A percentile compares a stretch with the other conserved stretches of the same genome.
These are phyloP conservation scores for Adelphocoris suturalis DNA, from an alignment of 2,888 invertebrate species.

Conservation along the genomic window DNA sequence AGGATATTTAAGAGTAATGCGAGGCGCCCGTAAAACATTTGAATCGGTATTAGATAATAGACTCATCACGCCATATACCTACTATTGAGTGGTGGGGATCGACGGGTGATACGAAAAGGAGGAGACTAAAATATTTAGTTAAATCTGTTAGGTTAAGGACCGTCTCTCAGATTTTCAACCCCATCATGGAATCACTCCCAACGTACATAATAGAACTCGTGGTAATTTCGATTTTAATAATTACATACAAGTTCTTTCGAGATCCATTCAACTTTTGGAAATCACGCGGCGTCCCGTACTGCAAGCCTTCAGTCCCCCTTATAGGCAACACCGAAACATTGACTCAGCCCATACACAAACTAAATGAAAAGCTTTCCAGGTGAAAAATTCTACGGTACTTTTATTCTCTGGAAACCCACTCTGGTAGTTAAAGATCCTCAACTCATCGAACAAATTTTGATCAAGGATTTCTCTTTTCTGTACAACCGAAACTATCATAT, in stretches of 20 bases:
- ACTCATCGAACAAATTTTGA: slow-evolving; percentile 44
- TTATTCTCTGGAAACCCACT: slow-evolving; percentile 42
- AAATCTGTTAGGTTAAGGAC: too few relatives aligned
- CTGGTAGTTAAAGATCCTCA: slow-evolving; percentile 57
- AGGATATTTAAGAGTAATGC: too few relatives aligned
- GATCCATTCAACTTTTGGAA: slow-evolving; percentile 55
- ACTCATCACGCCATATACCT: too few relatives aligned
- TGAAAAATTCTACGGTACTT: slow-evolving; percentile 49
- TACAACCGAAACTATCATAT: slow-evolving; percentile 39
- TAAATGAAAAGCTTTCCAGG: slow-evolving; percentile 1
- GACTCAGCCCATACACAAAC: not conserved
- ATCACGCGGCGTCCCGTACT: slow-evolving; percentile 24
- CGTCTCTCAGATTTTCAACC: too few relatives aligned
- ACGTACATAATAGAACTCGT: too few relatives aligned
- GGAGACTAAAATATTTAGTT: too few relatives aligned
- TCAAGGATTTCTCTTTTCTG: slow-evolving; percentile 56
- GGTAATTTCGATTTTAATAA: not conserved
- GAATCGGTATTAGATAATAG: too few relatives aligned
- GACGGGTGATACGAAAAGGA: too few relatives aligned
- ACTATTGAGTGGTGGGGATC: too few relatives aligned
- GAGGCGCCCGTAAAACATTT: too few relatives aligned
- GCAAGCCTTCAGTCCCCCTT: not conserved
- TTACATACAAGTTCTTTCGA: not conserved
- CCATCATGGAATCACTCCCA: too few relatives aligned
- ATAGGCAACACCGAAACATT: slow-evolving; percentile 3